These are phyloP conservation scores for Thermophis baileyi DNA, from an alignment of 2,113 vertebrate genomes.

Conservation along the genomic window DNA sequence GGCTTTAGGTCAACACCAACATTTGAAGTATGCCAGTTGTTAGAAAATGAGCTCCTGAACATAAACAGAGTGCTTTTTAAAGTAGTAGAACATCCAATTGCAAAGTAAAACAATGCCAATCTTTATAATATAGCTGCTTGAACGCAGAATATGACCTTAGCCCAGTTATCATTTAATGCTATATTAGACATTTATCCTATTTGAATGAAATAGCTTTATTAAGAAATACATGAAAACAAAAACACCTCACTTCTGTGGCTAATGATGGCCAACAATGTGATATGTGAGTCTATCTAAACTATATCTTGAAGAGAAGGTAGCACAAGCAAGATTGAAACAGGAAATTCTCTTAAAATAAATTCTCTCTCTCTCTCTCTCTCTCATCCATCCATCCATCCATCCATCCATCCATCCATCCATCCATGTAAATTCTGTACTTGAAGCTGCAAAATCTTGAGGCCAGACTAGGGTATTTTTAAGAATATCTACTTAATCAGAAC, in stretches of 20 bases:
- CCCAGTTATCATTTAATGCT: background rate
- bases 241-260: background rate
- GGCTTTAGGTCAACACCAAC: background rate
- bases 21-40: background rate
- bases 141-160: background rate
- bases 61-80: background rate
- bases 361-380: too few relatives aligned
- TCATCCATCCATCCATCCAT: fast-evolving
- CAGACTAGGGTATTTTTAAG: background rate
- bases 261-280: background rate
- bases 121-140: background rate
- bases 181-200: background rate
- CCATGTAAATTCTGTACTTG: background rate
- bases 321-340: background rate
- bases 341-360: background rate
- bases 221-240: background rate
- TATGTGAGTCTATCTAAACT: background rate
- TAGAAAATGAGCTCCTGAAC: background rate
- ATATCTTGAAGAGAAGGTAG: background rate
- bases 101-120: background rate
- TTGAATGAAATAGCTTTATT: background rate
- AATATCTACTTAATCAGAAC: background rate
- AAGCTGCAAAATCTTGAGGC: background rate
- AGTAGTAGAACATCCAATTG: background rate
- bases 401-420: background rate